Base-by-base conservation (phyloP, 23 tunicate genomes). In the Halocynthia aurantium region DNA sequence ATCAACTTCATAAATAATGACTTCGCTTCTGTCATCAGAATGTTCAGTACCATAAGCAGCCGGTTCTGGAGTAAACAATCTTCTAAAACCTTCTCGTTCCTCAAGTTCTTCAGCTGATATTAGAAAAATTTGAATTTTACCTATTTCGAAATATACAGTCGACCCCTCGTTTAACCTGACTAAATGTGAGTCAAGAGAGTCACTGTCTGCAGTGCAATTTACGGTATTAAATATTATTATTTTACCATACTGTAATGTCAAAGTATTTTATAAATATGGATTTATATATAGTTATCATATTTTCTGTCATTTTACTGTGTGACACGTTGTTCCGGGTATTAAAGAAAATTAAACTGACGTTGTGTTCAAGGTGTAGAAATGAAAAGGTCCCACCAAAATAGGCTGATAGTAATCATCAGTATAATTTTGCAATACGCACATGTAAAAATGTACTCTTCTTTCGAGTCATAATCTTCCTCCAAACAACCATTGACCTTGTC, bases 41-140 rank as follows among this genome's bases (percentile, higher is more conserved):
- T 70, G 68, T 74, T 53, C 6, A 6, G 56, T 74, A 54, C 22
- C 11, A 52, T 22, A 0, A 31, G 44, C 44, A 31, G 1, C 44
- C 4, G 88, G 72, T 40, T 79, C 40, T 22, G 96, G 82, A 19
- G 80, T 67, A 72, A 89, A 89, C 11, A 89, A 49, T 22, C 84
- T 70, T 10, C 96, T 66, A 55, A 67, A 70, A 18, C 88, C 54
- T 8, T 74, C 82, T 52, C 77, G 52, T 52, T 89, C 88, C 70
- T 89, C 88, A 6, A 72, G 13, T 52, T 89, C 96, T 70, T 89
- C 85, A 8, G 63, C 80, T 72, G 73, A 57, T 51, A 7, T 15
- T 69, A 31, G 52, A 13, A 58, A n/a, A n/a, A 13, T 58, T n/a
- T 13, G 1, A 58, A 58, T 58, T 58, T 58, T 4, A 13, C 63